Percentiles rank a stretch among this genome's conserved stretches.
Evolutionary conservation across 2,888 invertebrate genomes (phyloP).

Genomic region (Cryptocheilus praepositus): DNA sequence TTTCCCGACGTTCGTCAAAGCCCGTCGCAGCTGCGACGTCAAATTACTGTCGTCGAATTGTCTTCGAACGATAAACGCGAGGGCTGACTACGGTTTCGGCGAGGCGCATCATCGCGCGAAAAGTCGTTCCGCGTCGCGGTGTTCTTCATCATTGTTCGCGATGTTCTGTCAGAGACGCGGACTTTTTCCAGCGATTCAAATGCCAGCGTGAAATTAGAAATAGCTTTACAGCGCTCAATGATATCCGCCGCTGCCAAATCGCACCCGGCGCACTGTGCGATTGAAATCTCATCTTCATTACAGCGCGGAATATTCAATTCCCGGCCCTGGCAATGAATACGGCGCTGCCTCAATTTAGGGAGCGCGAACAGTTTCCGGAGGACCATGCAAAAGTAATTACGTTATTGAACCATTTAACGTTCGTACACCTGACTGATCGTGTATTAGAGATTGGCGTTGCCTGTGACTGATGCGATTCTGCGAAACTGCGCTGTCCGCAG

Average conservation of each 20-base stretch:
- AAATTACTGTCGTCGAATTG: conserved; percentile 16
- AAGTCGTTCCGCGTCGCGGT: no score
- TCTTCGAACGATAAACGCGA: conserved; percentile 2
- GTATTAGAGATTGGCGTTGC: conserved; percentile 44
- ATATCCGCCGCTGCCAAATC: no score
- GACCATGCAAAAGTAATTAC: conserved; percentile 63
- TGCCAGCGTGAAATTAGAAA: no score
- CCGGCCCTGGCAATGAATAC: conserved; percentile 27
- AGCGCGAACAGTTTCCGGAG: conserved; percentile 61
- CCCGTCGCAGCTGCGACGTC: conserved; percentile 29
- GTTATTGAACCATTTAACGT: conserved; percentile 52
- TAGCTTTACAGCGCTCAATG: no score
- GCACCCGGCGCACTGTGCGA: not conserved
- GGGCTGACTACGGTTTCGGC: not conserved
- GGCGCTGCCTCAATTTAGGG: conserved; percentile 47
- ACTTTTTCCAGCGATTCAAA: no score
- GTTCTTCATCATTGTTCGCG: no score
- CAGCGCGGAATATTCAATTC: conserved; percentile 62
- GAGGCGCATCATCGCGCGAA: no score
- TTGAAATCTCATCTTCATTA: conserved; percentile 22
- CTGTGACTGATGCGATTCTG: conserved; percentile 20
- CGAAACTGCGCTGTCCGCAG: conserved; percentile 9
- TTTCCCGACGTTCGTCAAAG: not conserved
- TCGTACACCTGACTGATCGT: conserved; percentile 30
- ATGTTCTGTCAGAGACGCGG: no score